Base-by-base conservation (phyloP, 2,797 vertebrate genomes). In the Sciurus vulgaris region DNA sequence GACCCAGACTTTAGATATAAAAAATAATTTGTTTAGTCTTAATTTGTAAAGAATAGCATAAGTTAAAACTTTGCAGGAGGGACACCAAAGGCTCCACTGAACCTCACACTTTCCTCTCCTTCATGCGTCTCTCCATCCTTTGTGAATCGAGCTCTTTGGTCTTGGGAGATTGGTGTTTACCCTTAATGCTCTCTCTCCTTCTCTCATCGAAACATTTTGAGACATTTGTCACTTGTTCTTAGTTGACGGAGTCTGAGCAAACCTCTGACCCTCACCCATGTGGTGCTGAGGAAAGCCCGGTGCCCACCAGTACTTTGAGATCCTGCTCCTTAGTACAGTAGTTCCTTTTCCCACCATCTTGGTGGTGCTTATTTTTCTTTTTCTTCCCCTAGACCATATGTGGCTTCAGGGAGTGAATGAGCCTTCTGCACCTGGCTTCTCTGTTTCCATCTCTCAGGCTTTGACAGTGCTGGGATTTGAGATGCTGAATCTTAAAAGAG, bases 211-310 rank as follows among this genome's bases (percentile, higher is more conserved):
- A 90, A 89, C 72, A 83, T 94, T 97, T 96, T 67, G 92, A 98
- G 96, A 95, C 91, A 73, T 95, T 97, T 96, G 86, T 96, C 94
- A 97, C 89, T 44, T 79, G 12, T 59, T 76, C 24, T 0, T 11
- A 96, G 97, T 96, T 96, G 61, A 97, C 95, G 86, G 93, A 96
- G 97, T 97, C 95, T 97, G 94, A 93, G 93, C 93, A 97, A 97
- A 96, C 30, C 54, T 92, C 95, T 97, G 97, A 94, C 91, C 89
- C 94, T 67, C n/a, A 93, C 74, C 96, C 93, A 0, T 65, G 26
- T 84, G 92, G 79, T 54, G 51, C 95, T 97, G 94, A 93, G 93
- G 92, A 97, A 24, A 59, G 38, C 56, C 56, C 8, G 2, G 22
- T 59, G 56, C 56, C 22, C 8, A 59, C 7, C 8, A 26, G 9